phyloP scores from a whole-genome alignment of 2,797 vertebrate species.

The Alca torda region DNA sequence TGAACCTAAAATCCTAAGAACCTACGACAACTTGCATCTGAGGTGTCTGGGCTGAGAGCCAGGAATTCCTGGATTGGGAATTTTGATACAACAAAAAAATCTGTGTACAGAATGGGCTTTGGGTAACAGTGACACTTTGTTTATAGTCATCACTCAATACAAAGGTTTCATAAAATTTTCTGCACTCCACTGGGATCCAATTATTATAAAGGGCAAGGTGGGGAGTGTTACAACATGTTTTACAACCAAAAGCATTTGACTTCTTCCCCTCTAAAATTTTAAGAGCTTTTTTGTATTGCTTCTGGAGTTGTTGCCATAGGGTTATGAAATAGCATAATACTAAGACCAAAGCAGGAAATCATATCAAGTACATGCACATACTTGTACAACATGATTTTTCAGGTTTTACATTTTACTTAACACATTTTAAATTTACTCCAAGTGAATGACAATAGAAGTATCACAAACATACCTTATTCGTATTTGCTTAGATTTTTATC shows the following conservation, averaged over 20 bases:
- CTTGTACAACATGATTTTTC: background rate
- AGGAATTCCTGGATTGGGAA: background rate
- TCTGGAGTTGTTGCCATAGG: background rate
- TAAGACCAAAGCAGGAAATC: background rate
- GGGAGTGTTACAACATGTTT: background rate
- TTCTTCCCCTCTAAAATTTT: background rate
- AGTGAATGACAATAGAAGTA: background rate
- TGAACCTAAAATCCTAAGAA: background rate
- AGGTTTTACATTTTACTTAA: background rate
- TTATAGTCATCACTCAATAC: background rate
- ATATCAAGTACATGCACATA: background rate
- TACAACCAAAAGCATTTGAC: background rate
- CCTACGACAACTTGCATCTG: background rate
- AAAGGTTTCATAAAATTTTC: background rate
- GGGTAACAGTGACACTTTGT: background rate
- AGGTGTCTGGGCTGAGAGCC: background rate
- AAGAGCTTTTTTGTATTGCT: background rate
- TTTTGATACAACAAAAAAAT: background rate
- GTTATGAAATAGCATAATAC: background rate
- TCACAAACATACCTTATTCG: background rate
- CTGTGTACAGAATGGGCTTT: background rate
- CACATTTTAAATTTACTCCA: background rate
- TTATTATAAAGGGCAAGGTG: background rate
- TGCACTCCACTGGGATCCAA: background rate
- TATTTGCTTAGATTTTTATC: background rate